These are phyloP conservation scores for Lophochroa leadbeateri DNA, from an alignment of 2,113 vertebrate genomes.

Conservation along the genomic window DNA sequence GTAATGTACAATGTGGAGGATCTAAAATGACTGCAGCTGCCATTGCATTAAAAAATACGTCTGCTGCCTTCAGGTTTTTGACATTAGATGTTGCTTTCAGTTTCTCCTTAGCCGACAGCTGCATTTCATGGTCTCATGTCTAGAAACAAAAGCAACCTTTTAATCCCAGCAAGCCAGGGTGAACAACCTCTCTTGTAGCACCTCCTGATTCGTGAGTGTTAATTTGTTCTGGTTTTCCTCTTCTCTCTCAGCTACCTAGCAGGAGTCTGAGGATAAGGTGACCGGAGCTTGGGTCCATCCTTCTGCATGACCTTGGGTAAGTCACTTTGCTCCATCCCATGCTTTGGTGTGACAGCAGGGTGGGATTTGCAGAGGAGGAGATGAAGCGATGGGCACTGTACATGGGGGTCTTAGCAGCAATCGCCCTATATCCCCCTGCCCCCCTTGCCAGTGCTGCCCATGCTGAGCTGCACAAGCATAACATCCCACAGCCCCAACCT, in stretches of 20 bases:
- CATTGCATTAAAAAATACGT: not conserved
- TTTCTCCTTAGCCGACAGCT: conserved; percentile 5
- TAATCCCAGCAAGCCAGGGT: not conserved
- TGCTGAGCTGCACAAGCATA: not conserved
- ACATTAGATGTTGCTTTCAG: not conserved
- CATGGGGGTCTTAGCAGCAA: fast-evolving
- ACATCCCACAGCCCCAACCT: not conserved
- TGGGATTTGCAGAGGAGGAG: not conserved
- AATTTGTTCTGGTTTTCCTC: not conserved
- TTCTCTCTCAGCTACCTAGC: not conserved
- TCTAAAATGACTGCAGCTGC: not conserved
- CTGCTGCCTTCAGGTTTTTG: not conserved
- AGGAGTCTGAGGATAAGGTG: not conserved
- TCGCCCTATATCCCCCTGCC: fast-evolving
- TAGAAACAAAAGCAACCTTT: conserved; percentile 19
- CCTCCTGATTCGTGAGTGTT: not conserved
- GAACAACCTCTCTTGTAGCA: not conserved
- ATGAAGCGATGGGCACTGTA: fast-evolving
- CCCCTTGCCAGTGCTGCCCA: not conserved
- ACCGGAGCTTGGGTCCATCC: not conserved
- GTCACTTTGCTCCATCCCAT: not conserved
- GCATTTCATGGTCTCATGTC: not conserved
- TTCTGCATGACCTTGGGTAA: not conserved
- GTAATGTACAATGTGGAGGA: not conserved
- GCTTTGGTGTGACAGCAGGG: not conserved